Conservation (phyloP, 2,797 vertebrate species). For the Bryconaethiops microstoma region DNA sequence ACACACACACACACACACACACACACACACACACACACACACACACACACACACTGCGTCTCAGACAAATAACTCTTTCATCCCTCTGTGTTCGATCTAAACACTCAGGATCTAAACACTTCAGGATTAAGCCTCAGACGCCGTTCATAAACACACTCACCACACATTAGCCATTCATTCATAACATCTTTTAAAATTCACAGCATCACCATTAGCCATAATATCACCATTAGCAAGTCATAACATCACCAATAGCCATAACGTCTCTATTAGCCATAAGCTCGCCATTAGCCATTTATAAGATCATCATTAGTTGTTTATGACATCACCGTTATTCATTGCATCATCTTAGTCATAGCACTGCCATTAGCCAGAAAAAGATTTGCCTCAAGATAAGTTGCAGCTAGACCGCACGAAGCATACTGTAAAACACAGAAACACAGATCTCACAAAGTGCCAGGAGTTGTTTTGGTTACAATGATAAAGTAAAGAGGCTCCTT, state of each 20-base stretch:
- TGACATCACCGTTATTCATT: neutral
- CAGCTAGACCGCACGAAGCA: too few species aligned
- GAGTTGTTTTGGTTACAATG: too few species aligned
- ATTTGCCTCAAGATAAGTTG: too few species aligned
- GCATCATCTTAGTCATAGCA: neutral
- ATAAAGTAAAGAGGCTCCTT: too few species aligned
- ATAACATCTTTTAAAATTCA: neutral
- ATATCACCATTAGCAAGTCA: neutral
- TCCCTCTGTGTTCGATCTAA: neutral
- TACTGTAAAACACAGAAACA: too few species aligned
- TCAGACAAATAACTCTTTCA: neutral
- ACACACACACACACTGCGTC: neutral
- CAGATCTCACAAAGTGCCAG: too few species aligned
- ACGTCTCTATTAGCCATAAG: too few species aligned
- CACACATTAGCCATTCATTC: too few species aligned
- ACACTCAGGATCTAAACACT: neutral
- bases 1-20: neutral
- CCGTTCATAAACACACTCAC: neutral
- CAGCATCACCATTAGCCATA: neutral
- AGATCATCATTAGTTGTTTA: too few species aligned
- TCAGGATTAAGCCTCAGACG: neutral
- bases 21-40: slow-evolving; percentile 2
- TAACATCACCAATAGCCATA: neutral
- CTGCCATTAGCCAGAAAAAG: too few species aligned
- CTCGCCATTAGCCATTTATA: too few species aligned